A percentile compares a stretch with the other conserved stretches of the same genome.
These are phyloP conservation scores for Procavia capensis DNA, from an alignment of 2,113 vertebrate genomes.

Conservation along the genomic window DNA sequence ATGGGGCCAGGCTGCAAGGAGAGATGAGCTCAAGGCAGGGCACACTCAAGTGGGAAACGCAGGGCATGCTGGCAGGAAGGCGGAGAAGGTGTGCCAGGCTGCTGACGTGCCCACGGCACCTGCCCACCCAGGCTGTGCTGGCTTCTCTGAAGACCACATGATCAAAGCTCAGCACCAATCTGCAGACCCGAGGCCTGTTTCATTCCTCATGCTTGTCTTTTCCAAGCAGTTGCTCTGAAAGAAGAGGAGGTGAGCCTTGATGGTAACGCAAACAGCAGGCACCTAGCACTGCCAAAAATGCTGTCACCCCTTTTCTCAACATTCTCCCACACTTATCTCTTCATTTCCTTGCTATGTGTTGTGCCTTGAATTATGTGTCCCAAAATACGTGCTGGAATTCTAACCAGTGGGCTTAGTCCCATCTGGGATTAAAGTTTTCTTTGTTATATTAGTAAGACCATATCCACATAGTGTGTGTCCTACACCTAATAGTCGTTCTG, in stretches of 20 bases:
- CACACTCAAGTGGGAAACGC: neutral
- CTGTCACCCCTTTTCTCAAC: neutral
- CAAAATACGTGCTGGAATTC: neutral
- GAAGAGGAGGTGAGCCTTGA: neutral
- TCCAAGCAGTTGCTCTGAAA: neutral
- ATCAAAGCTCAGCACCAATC: neutral
- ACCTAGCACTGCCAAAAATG: accelerated
- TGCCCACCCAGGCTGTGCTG: neutral
- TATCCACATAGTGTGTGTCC: neutral
- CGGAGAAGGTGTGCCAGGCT: neutral
- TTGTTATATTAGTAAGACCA: neutral
- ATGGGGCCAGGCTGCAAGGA: neutral
- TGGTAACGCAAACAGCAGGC: neutral
- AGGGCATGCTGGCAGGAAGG: accelerated
- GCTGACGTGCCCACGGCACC: neutral
- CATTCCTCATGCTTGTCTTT: neutral
- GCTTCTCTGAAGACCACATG: neutral
- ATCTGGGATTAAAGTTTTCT: neutral
- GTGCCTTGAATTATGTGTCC: neutral
- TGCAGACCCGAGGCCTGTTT: neutral
- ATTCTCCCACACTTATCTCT: neutral
- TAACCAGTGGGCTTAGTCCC: neutral
- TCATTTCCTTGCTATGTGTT: neutral
- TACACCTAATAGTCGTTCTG: neutral
- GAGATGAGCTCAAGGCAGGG: too few relatives aligned